Percentiles rank a stretch among this genome's conserved stretches.
Evolutionary conservation across 37 sponge, comb jelly and placozoan species (phyloP).

Genomic region (Geodia barretti): DNA sequence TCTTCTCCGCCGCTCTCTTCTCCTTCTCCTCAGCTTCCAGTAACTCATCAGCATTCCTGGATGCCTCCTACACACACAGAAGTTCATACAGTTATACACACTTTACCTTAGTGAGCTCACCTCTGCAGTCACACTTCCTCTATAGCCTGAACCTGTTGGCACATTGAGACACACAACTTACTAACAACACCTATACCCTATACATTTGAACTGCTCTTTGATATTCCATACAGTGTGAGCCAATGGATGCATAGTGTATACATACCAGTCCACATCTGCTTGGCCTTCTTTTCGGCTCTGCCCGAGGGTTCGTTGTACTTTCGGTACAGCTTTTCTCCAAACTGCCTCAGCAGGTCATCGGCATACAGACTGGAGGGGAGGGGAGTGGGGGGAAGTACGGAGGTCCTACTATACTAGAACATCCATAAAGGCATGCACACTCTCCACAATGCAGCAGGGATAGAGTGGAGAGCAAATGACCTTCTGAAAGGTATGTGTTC

Average conservation of each 20-base stretch:
- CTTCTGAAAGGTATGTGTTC: too few species aligned
- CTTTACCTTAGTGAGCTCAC: background rate
- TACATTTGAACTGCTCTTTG: too few species aligned
- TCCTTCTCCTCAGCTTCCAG: slow-evolving; percentile 61
- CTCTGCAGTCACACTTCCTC: background rate
- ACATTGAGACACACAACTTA: background rate
- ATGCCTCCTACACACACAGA: slow-evolving; percentile 23
- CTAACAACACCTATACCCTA: too few species aligned
- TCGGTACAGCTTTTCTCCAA: slow-evolving; percentile 15
- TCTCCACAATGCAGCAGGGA: too few species aligned
- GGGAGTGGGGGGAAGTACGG: too few species aligned
- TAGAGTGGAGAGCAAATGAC: too few species aligned
- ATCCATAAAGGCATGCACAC: too few species aligned
- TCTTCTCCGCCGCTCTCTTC: slow-evolving; percentile 47
- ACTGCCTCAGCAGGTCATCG: slow-evolving; percentile 20
- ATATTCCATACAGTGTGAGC: too few species aligned
- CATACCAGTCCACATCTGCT: background rate
- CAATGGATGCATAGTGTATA: too few species aligned
- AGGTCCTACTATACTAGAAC: too few species aligned
- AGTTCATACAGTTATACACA: background rate
- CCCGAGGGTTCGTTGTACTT: slow-evolving; percentile 14
- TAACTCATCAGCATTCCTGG: slow-evolving; percentile 35
- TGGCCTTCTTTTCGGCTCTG: background rate
- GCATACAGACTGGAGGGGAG: slow-evolving; percentile 6
- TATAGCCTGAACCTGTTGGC: slow-evolving; percentile 2